These are phyloP conservation scores for Sinocyclocheilus anshuiensis DNA, from an alignment of 2,113 vertebrate species.

Conservation along the genomic window DNA sequence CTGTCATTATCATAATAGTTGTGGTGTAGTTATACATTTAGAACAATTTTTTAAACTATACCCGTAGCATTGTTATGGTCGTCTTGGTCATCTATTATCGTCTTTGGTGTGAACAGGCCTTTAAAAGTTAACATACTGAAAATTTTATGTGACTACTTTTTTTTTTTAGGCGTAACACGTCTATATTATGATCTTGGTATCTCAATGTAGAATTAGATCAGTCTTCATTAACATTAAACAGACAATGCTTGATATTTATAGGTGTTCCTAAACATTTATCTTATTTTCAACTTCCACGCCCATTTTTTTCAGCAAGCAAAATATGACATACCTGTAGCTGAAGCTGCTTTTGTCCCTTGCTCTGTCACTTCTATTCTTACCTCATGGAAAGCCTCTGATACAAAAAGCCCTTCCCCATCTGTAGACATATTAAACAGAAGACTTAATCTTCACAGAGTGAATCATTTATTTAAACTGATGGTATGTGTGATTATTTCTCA, in stretches of 20 bases:
- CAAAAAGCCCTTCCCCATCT: slow-evolving; percentile 82
- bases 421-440: slow-evolving; percentile 35
- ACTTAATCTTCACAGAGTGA: not conserved
- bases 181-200: not conserved
- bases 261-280: not conserved
- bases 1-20: no score
- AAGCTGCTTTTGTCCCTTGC: slow-evolving; percentile 83
- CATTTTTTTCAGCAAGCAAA: not conserved
- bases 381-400: slow-evolving; percentile 87
- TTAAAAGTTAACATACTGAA: no score
- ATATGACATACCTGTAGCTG: slow-evolving; percentile 78
- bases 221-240: not conserved
- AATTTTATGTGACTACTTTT: no score
- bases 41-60: no score
- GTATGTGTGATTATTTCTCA: not conserved
- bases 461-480: not conserved
- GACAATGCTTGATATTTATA: not conserved
- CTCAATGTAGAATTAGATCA: not conserved
- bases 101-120: no score
- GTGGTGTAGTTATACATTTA: no score
- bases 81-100: no score
- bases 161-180: not conserved
- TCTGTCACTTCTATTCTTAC: slow-evolving; percentile 86
- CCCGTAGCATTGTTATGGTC: no score
- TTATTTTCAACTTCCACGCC: not conserved